Evolutionary conservation across 1,140 invertebrate species (phyloP).

Genomic region (Trialeurodes vaporariorum): DNA sequence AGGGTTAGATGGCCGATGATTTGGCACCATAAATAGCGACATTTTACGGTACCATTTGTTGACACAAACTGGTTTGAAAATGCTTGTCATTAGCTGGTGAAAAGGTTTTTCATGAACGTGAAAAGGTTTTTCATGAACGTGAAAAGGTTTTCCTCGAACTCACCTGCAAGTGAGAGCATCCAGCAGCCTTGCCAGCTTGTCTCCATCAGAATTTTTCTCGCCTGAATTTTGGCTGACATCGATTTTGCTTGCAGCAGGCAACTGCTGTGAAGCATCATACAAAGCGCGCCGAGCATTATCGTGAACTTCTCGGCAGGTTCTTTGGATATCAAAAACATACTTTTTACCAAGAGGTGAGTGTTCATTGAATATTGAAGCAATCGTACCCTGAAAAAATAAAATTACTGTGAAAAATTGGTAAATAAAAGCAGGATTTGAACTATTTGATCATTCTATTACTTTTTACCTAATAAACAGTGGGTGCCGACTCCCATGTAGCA

Average conservation of each 20-base stretch:
- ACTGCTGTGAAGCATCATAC: conserved; percentile 45
- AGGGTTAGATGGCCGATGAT: too few species aligned
- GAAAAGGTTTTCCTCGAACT: not conserved
- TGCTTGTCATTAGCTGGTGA: not conserved
- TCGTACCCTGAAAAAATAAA: conserved; percentile 50
- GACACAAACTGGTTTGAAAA: too few species aligned
- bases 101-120: not conserved
- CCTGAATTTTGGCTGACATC: conserved; percentile 27
- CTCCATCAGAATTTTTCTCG: conserved; percentile 33
- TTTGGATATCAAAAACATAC: conserved; percentile 77
- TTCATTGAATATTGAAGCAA: conserved; percentile 82
- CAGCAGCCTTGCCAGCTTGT: conserved; percentile 42
- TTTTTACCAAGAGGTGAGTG: conserved; percentile 73
- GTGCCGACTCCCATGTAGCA: too few species aligned
- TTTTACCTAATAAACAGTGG: too few species aligned
- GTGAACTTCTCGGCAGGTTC: conserved; percentile 76
- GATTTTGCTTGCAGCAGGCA: conserved; percentile 22
- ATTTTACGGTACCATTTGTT: too few species aligned
- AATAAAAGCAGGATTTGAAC: too few species aligned
- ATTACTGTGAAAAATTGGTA: not conserved
- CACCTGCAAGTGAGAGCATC: conserved; percentile 62
- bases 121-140: not conserved
- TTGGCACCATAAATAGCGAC: too few species aligned
- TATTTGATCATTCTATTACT: too few species aligned
- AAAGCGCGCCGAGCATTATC: conserved; percentile 67